Conservation (phyloP, 2,888 invertebrate genomes). For the Drosophila nr. fundita region DNA sequence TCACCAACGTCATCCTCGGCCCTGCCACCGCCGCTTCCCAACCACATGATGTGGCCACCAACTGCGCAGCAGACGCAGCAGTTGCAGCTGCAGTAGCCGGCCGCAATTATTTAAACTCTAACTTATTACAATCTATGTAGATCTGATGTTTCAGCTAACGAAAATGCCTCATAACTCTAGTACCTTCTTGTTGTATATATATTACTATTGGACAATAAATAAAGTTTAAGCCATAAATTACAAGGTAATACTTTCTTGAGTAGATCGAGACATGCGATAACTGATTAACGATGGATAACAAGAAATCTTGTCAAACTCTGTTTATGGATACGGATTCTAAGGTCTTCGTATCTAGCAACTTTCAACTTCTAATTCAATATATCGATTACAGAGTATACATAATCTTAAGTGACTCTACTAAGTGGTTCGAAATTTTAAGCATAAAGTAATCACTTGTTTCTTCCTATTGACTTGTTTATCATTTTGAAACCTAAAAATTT, state of each 20-base stretch:
- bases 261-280: neutral
- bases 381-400: neutral
- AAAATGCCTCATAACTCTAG: slow-evolving; percentile 76
- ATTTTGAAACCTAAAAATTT: neutral
- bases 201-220: slow-evolving; percentile 71
- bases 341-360: neutral
- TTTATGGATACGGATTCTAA: neutral
- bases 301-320: neutral
- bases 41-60: slow-evolving; percentile 71
- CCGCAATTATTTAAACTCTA: slow-evolving; percentile 17
- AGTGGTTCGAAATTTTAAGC: neutral
- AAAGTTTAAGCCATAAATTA: slow-evolving; percentile 60
- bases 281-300: neutral
- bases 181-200: slow-evolving; percentile 65
- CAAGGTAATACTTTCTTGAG: neutral
- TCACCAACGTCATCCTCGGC: slow-evolving; percentile 22
- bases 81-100: slow-evolving; percentile 53
- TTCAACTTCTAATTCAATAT: neutral
- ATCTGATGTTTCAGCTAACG: slow-evolving; percentile 45
- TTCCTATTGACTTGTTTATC: neutral
- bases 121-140: slow-evolving; percentile 62
- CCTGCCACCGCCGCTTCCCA: slow-evolving; percentile 65
- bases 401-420: neutral
- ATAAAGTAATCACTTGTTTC: neutral
- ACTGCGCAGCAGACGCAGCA: slow-evolving; percentile 57